Percentiles rank a stretch among this genome's conserved stretches.
phyloP scores from a whole-genome alignment of 2,113 vertebrate genomes.

The Haplochromis burtoni region DNA sequence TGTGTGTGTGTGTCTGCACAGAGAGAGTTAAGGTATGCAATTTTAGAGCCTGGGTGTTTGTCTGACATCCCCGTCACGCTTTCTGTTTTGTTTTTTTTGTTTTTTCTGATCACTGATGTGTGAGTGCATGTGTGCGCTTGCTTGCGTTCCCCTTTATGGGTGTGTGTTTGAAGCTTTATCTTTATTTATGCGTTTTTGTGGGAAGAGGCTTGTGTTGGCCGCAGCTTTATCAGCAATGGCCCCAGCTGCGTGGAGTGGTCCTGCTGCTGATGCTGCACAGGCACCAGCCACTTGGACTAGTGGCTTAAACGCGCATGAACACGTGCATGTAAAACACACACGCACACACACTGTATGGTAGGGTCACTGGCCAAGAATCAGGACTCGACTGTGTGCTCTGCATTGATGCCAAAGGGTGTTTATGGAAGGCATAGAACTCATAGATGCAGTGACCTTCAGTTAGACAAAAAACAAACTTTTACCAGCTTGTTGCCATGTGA shows the following conservation, averaged over 20 bases:
- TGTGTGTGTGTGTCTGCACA: background rate
- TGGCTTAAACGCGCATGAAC: slow-evolving; percentile 11
- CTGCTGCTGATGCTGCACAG: background rate
- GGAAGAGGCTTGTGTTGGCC: slow-evolving; percentile 19
- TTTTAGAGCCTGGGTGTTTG: slow-evolving; percentile 10
- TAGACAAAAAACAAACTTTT: background rate
- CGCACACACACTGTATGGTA: background rate
- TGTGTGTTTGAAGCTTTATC: slow-evolving; percentile 3
- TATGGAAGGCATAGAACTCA: background rate
- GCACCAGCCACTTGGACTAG: background rate
- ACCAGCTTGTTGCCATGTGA: background rate
- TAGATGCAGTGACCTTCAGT: slow-evolving; percentile 8
- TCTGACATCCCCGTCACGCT: background rate
- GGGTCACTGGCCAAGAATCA: background rate
- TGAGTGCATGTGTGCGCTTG: background rate
- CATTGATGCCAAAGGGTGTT: slow-evolving; percentile 9
- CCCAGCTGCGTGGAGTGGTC: slow-evolving; percentile 41
- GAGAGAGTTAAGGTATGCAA: background rate
- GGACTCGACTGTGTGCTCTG: background rate
- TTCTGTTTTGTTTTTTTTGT: background rate
- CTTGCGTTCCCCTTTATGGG: background rate
- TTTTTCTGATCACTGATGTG: background rate
- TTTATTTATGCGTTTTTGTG: background rate
- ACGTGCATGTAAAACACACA: background rate
- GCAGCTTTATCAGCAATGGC: slow-evolving; percentile 42